A percentile compares a stretch with the other conserved stretches of the same genome.
Conservation (phyloP, 2,113 vertebrate genomes). For the Pollachius pollachius region DNA sequence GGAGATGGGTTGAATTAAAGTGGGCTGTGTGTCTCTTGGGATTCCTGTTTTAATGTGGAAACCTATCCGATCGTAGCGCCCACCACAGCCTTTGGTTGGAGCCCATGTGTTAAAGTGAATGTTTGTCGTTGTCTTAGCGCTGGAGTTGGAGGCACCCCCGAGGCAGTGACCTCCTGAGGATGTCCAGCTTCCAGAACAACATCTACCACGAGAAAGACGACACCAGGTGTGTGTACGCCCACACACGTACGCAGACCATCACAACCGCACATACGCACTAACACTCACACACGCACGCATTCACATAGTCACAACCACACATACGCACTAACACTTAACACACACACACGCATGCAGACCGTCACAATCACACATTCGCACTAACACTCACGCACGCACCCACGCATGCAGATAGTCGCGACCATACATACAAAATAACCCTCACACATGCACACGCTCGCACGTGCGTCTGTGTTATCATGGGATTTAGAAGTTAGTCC, state of each 20-base stretch:
- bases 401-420: background rate
- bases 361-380: background rate
- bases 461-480: too few species aligned
- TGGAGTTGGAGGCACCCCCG: slow-evolving; percentile 87
- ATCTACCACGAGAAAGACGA: slow-evolving; percentile 91
- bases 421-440: too few species aligned
- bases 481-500: too few species aligned
- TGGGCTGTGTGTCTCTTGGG: too few species aligned
- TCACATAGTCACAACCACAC: background rate
- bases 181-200: slow-evolving; percentile 83
- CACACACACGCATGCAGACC: too few species aligned
- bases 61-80: too few species aligned
- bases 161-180: slow-evolving; percentile 86
- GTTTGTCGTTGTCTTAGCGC: slow-evolving; percentile 68
- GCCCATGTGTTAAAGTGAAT: background rate
- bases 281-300: too few species aligned
- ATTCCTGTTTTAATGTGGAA: too few species aligned
- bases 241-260: background rate
- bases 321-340: background rate
- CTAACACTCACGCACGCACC: background rate
- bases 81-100: too few species aligned
- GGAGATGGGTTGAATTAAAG: too few species aligned
- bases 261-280: background rate
- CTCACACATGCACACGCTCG: too few species aligned
- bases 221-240: slow-evolving; percentile 73